Evolutionary conservation across 2,888 invertebrate species (phyloP), one percentile per base, ranked within the genome.

Genomic region (Thalpophila matura): DNA sequence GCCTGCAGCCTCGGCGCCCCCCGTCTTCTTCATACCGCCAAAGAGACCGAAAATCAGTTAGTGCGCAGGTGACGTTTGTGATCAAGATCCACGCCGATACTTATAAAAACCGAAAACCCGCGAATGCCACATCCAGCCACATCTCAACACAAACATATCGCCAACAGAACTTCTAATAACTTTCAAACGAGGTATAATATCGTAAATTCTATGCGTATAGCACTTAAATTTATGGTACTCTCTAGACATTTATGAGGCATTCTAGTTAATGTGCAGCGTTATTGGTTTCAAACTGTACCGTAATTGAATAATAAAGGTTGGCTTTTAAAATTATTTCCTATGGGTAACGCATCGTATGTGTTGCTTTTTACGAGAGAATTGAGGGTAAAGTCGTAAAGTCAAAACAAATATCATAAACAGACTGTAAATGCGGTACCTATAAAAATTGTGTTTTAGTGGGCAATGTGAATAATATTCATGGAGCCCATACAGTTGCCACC

Each of bases 221-320:
- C 81, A 77, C 80, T 82, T 72, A 80, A 83, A 79, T 74, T 79
- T 77, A 79, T 59, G 73, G 67, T 55, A 64, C 51, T 55, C 61
- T 56, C 35, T 42, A 71, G 71, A 68, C 63, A 40, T 81, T 81
- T 80, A 81, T 72, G 78, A 64, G 67, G 38, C 56, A 65, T 74
- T 62, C 55, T 53, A 60, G 65, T 68, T 76, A 76, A 71, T 65
- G 53, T 40, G 73, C 59, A 51, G 43, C 43, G 59, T 64, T 79
- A 78, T 78, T 80, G 74, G 73, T 75, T 64, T 64, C 58, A 65
- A 72, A 77, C 74, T 68, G 53, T 51, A 69, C 58, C 10, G 42
- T 57, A 74, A 74, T 77, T 79, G 79, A 79, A 70, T 59, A n/a
- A 50, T 74, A 58, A 68, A 74, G 45, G 40, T 3, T 4, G 42